phyloP scores from a whole-genome alignment of 2,113 vertebrate genomes.

The Podarcis raffonei region DNA sequence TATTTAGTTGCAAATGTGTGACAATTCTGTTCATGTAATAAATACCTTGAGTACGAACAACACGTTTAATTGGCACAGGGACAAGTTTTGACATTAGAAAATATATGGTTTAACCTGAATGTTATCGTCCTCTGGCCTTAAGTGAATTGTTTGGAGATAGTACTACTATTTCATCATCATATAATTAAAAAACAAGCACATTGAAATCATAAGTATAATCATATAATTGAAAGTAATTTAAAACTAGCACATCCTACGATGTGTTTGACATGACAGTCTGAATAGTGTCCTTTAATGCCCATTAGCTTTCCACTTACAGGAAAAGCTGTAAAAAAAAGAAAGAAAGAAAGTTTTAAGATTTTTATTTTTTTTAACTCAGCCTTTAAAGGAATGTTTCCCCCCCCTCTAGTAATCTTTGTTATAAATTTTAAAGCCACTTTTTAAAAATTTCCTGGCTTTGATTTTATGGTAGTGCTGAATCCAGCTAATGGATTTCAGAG shows the following conservation, averaged over 20 bases:
- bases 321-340: conserved; percentile 1
- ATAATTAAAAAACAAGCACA: neutral
- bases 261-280: conserved; percentile 11
- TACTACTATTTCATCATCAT: neutral
- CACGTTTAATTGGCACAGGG: neutral
- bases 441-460: conserved; percentile 61
- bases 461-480: conserved; percentile 62
- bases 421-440: conserved; percentile 28
- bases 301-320: conserved; percentile 42
- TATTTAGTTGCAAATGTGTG: neutral
- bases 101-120: neutral
- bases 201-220: too few relatives aligned
- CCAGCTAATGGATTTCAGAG: conserved; percentile 68
- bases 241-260: neutral
- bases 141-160: neutral
- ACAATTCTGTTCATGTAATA: neutral
- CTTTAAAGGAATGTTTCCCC: conserved; percentile 36
- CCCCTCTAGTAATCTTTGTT: conserved; percentile 31
- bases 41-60: neutral
- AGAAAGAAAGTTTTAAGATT: conserved; percentile 6
- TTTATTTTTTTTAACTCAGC: conserved; percentile 5
- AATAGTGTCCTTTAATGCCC: conserved; percentile 29
- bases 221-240: neutral
- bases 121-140: neutral
- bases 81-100: neutral